Conservation (phyloP, 1,140 invertebrate genomes). For the Plutomurus gul region DNA sequence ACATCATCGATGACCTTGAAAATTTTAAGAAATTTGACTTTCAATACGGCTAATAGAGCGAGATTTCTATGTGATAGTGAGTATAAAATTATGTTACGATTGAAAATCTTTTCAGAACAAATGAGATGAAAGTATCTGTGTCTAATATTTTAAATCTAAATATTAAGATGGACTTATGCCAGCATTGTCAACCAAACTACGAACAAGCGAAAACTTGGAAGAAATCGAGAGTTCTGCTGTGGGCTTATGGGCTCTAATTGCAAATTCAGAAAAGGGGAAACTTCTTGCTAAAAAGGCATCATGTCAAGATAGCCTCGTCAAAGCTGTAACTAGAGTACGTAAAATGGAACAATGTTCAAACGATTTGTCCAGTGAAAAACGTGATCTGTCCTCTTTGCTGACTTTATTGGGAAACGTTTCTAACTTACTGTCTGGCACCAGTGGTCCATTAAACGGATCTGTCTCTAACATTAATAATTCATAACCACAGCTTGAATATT, state of each 20-base stretch:
- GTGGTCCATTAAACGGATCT: too few relatives aligned
- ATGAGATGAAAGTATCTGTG: not conserved
- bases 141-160: not conserved
- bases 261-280: slow-evolving; percentile 51
- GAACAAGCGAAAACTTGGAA: slow-evolving; percentile 9
- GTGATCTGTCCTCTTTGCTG: slow-evolving; percentile 19
- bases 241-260: slow-evolving; percentile 43
- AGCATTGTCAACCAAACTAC: slow-evolving; percentile 29
- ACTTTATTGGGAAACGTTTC: slow-evolving; percentile 19
- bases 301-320: slow-evolving; percentile 4
- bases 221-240: slow-evolving; percentile 45
- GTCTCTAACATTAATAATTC: too few relatives aligned
- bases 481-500: too few relatives aligned
- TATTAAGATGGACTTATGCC: slow-evolving; percentile 39
- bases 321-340: slow-evolving; percentile 28
- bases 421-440: not conserved
- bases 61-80: slow-evolving; percentile 48
- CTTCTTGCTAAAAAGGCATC: slow-evolving; percentile 38
- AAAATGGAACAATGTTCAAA: slow-evolving; percentile 39
- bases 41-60: slow-evolving; percentile 40
- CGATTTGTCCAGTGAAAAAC: slow-evolving; percentile 24
- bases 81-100: not conserved
- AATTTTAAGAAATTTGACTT: slow-evolving; percentile 48
- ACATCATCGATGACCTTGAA: slow-evolving; percentile 30
- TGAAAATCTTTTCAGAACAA: not conserved